phyloP scores from a whole-genome alignment of 2,113 vertebrate species.

The Corythornis vintsioides region DNA sequence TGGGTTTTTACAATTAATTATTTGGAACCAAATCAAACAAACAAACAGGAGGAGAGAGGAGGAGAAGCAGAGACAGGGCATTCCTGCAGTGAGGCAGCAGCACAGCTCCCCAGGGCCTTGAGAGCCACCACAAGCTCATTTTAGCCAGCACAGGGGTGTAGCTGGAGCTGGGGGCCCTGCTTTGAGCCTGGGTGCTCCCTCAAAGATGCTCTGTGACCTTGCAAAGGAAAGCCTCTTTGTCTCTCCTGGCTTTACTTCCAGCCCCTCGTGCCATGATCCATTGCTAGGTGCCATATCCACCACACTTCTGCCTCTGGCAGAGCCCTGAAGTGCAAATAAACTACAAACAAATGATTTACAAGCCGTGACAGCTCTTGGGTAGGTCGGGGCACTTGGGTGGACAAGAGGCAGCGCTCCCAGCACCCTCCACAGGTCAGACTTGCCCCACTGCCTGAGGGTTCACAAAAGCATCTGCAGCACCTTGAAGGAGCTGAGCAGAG shows the following conservation, averaged over 20 bases:
- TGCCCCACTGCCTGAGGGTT: background rate
- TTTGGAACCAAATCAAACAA: slow-evolving; percentile 62
- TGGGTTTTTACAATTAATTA: slow-evolving; percentile 49
- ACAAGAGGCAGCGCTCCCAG: background rate
- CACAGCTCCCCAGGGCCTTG: background rate
- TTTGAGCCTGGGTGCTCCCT: fast-evolving
- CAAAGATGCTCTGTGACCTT: background rate
- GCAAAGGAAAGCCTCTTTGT: background rate
- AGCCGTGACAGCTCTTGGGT: fast-evolving
- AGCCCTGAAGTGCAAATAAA: background rate
- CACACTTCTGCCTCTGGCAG: background rate
- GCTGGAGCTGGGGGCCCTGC: background rate
- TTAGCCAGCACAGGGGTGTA: background rate
- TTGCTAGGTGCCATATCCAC: fast-evolving
- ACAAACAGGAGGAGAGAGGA: background rate
- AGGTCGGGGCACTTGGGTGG: background rate
- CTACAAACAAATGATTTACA: background rate
- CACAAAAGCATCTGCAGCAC: background rate
- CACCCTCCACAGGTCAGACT: background rate
- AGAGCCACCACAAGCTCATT: background rate
- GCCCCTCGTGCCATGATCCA: fast-evolving
- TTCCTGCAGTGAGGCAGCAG: background rate
- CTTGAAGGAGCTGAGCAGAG: fast-evolving
- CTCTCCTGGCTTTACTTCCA: background rate
- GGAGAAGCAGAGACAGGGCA: background rate